Conservation (phyloP, 2,888 invertebrate genomes). For the Augiades crinisus region DNA sequence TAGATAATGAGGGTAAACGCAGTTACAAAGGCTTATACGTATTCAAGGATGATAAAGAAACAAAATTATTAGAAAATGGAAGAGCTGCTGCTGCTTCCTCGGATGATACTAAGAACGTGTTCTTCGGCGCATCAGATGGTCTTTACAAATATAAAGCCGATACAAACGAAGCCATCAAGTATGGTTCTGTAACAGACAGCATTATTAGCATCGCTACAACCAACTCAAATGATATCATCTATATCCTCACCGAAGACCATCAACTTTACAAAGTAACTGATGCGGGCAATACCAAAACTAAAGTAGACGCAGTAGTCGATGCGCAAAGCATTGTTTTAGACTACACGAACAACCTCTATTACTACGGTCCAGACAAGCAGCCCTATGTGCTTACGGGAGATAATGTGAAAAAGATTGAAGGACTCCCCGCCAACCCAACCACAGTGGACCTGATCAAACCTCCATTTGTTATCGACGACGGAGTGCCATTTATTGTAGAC, state of each 20-base stretch:
- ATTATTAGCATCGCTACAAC: constrained; percentile 35
- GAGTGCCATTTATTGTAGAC: constrained; percentile 45
- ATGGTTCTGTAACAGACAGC: constrained; percentile 37
- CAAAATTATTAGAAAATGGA: constrained; percentile 33
- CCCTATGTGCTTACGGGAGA: constrained; percentile 42
- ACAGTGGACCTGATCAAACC: constrained; percentile 47
- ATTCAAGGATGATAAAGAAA: constrained; percentile 29
- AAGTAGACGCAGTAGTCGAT: constrained; percentile 43
- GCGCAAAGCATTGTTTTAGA: constrained; percentile 57
- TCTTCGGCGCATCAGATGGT: constrained; percentile 33
- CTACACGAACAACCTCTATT: constrained; percentile 53
- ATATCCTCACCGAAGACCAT: constrained; percentile 50
- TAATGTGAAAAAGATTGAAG: constrained; percentile 47
- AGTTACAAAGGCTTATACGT: constrained; percentile 30
- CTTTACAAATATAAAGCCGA: constrained; percentile 30
- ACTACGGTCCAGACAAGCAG: constrained; percentile 44
- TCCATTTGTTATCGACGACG: constrained; percentile 44
- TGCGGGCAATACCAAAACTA: constrained; percentile 49
- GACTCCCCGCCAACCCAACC: constrained; percentile 45
- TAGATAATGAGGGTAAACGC: constrained; percentile 27
- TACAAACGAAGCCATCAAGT: constrained; percentile 33
- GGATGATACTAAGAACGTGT: constrained; percentile 24
- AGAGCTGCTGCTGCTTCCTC: constrained; percentile 29
- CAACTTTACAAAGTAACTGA: constrained; percentile 55
- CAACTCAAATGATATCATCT: constrained; percentile 42